A percentile compares a stretch with the other conserved stretches of the same genome.
phyloP scores from a whole-genome alignment of 2,888 invertebrate genomes.

The Macaria liturata region DNA sequence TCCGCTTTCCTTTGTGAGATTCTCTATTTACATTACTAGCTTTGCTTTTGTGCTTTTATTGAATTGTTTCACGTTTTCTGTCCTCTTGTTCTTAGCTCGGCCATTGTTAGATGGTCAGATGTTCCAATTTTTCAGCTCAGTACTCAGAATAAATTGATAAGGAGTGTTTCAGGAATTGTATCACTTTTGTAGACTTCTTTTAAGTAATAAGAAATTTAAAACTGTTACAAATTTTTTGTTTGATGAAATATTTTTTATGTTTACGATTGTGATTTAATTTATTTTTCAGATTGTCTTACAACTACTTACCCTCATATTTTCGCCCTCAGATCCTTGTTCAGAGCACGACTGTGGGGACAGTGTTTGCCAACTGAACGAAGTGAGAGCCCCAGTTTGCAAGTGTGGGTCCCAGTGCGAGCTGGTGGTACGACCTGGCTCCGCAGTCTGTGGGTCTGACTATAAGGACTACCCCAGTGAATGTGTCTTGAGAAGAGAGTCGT shows the following conservation, averaged over 20 bases:
- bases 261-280: too few relatives aligned
- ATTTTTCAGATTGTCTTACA: too few relatives aligned
- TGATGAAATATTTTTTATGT: too few relatives aligned
- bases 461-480: conserved; percentile 93
- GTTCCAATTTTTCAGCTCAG: conserved; percentile 1
- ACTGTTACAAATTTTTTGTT: too few relatives aligned
- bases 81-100: conserved; percentile 29
- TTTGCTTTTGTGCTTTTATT: conserved; percentile 69
- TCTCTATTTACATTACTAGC: conserved; percentile 72
- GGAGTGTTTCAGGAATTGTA: too few relatives aligned
- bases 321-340: conserved; percentile 90
- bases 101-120: conserved; percentile 2
- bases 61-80: conserved; percentile 60
- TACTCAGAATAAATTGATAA: too few relatives aligned
- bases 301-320: too few relatives aligned
- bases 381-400: conserved; percentile 89
- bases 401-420: conserved; percentile 92
- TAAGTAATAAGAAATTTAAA: too few relatives aligned
- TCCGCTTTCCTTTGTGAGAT: conserved; percentile 71
- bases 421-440: conserved; percentile 85
- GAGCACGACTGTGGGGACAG: conserved; percentile 90
- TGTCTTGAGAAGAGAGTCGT: conserved; percentile 90
- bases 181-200: too few relatives aligned
- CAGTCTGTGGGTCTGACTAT: conserved; percentile 91
- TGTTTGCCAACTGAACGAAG: conserved; percentile 91